Evolutionary conservation across 2,797 vertebrate genomes (phyloP), one percentile per base, ranked within the genome.

Genomic region (Australoheros facetus): DNA sequence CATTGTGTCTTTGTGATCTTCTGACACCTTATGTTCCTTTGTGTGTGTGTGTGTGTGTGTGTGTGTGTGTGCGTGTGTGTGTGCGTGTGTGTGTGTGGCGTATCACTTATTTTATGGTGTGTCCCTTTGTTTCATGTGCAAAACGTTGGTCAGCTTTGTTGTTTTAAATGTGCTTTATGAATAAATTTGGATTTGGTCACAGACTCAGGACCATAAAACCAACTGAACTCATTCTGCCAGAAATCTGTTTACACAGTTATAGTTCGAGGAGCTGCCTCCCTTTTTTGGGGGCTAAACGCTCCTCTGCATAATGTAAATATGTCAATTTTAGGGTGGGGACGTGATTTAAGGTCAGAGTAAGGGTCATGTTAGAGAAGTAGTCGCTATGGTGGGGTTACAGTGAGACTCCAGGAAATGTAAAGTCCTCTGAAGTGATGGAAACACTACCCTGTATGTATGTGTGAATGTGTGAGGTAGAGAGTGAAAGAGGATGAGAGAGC

Each of bases 401-500:
- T 56, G 19, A n/a, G 23, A 56, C 37, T 64, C 39, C 9, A 69
- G 55, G 30, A 69, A 75, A 71, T 32, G 12, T 23, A 1, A 56
- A n/a, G 48, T 56, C 28, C 19, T 69, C 19, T 70, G 28, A 37
- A 78, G 80, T 71, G 51, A 70, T 26, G 45, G 37, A 69, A 76
- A 69, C 58, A 13, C 21, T 17, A 42, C 23, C 21, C 1, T 10
- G 45, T 55, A 77, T 58, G 30, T 21, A 1, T 4, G 45, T 55
- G 74, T 51, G 30, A 56, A 42, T 42, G 37, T 57, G 30, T 23
- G 17, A 12, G 3, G n/a, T 4, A 13, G 16, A 57, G 55, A 72
- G 4, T 8, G 9, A 62, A 54, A 78, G 45, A 54, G 51, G 8
- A 73, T 62, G 75, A 72, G n/a, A 60, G 19, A 21, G 7, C 55